Evolutionary conservation across 2,113 vertebrate species (phyloP), one percentile per base, ranked within the genome.

Genomic region (Rhinoderma darwinii): DNA sequence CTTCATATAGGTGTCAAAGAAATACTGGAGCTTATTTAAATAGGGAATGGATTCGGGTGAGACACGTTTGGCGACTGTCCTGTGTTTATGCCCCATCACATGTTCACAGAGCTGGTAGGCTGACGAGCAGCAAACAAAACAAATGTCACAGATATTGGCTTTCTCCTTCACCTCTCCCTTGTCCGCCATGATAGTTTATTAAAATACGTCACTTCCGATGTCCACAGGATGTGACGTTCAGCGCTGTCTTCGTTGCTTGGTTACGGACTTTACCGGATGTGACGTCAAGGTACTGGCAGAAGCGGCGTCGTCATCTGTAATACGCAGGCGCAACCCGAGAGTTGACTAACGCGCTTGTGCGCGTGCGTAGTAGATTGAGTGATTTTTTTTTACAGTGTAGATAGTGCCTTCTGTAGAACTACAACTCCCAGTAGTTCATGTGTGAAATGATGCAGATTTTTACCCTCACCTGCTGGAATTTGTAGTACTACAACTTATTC

Each of bases 1-100:
- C 32, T n/a, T 59, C 25, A 59, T 15, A 20, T 61, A 41, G 2
- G 51, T 39, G 32, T 80, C 77, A 35, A 80, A 6, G 51, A 59
- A 39, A n/a, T 80, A 20, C 32, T 80, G 77, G 2, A 80, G 41
- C 11, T 12, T 61, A 5, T 15, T 3, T 0, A 61, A 0, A 4
- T 15, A 1, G 18, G 47, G 30, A 1, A 35, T 4, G 14, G 0
- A 18, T 1, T 12, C 30, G 27, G 30, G 43, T 25, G 4, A 8
- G 5, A 2, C 1, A 18, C 14, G n/a, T 0, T 0, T 32, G n/a
- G 12, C 41, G 11, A 1, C 0, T 6, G 9, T 3, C 43, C 22
- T 15, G 44, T 77, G 74, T 20, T 77, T 77, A 7, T 18, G 41
- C n/a, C 44, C 74, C 44, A 32, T 0, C 25, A 47, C n/a, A 20